Base-by-base conservation (phyloP, 2,797 vertebrate genomes). In the Hoplostethus mediterraneus region DNA sequence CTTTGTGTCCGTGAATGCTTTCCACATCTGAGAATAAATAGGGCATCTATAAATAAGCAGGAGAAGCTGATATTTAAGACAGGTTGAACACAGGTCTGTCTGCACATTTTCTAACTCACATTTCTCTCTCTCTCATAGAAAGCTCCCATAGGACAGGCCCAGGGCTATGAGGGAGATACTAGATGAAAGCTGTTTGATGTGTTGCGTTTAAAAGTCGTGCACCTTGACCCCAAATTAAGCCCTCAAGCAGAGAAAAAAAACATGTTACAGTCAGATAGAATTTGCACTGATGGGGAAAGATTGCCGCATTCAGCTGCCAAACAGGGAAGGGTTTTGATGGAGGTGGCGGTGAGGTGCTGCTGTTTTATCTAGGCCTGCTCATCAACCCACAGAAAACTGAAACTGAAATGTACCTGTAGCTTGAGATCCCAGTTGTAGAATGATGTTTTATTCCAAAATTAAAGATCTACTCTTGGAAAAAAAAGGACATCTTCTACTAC, bases 151-250 rank as follows among this genome's bases (percentile, higher is more conserved):
- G 55, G 75, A 55, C 40, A 60, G 55, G 70, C 80, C 58, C 44
- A 49, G 61, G 58, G 83, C 80, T 11, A 45, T 6, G 45, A 62
- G 28, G 16, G 47, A 63, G 42, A 59, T 54, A 40, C 48, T 61
- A 78, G 40, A 71, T 75, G 53, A 67, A 73, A 74, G 49, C 28
- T 59, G 51, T 55, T 80, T 88, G 65, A 82, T 80, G 78, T 79
- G 71, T 75, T 79, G 77, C 47, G 77, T 87, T 85, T 71, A 42
- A 71, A 79, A 79, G 70, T 58, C 1, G 0, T 68, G 63, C 65
- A 67, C 69, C 49, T 79, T 84, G 63, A 87, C 75, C 74, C 65
- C 3, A 3, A 72, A 58, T 71, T 67, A 74, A 56, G 21, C 36
- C 30, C 28, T 51, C 53, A 59, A 70, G 54, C 45, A 42, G 40